phyloP scores from a whole-genome alignment of 2,113 vertebrate genomes.

The Cyanocitta stelleri region DNA sequence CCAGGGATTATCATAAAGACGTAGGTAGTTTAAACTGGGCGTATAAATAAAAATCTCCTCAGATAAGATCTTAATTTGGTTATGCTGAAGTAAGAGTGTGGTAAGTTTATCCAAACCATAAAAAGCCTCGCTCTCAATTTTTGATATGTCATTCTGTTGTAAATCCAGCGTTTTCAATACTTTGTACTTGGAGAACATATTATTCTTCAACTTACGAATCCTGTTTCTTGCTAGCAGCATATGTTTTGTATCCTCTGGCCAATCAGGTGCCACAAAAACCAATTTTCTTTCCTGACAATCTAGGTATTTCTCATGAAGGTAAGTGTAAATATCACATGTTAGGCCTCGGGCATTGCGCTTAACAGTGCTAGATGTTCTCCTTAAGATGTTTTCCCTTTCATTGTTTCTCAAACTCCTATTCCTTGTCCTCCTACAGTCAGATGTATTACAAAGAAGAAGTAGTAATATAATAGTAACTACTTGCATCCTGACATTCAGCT shows the following conservation, averaged over 20 bases:
- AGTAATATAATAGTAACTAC: conserved; percentile 74
- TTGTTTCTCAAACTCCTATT: conserved; percentile 53
- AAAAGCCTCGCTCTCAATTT: conserved; percentile 86
- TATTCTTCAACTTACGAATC: conserved; percentile 83
- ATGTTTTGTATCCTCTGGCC: conserved; percentile 89
- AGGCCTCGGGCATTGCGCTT: conserved; percentile 76
- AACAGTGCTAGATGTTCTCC: conserved; percentile 60
- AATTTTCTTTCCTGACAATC: conserved; percentile 90
- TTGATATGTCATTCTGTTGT: conserved; percentile 89
- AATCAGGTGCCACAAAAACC: conserved; percentile 77
- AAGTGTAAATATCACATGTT: conserved; percentile 83
- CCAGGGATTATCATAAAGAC: conserved; percentile 96
- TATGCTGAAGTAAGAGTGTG: conserved; percentile 92
- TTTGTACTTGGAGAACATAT: conserved; percentile 86
- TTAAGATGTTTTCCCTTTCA: conserved; percentile 57
- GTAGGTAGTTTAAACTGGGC: conserved; percentile 84
- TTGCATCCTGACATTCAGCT: conserved; percentile 81
- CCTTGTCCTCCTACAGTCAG: conserved; percentile 72
- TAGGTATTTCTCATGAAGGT: conserved; percentile 87
- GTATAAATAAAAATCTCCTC: conserved; percentile 87
- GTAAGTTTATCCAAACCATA: conserved; percentile 85
- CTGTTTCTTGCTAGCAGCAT: conserved; percentile 89
- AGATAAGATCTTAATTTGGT: conserved; percentile 77
- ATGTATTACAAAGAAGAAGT: conserved; percentile 75
- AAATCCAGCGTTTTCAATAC: conserved; percentile 89